A percentile compares a stretch with the other conserved stretches of the same genome.
Evolutionary conservation across 2,888 invertebrate genomes (phyloP).

Genomic region (Tachystola acroxantha): DNA sequence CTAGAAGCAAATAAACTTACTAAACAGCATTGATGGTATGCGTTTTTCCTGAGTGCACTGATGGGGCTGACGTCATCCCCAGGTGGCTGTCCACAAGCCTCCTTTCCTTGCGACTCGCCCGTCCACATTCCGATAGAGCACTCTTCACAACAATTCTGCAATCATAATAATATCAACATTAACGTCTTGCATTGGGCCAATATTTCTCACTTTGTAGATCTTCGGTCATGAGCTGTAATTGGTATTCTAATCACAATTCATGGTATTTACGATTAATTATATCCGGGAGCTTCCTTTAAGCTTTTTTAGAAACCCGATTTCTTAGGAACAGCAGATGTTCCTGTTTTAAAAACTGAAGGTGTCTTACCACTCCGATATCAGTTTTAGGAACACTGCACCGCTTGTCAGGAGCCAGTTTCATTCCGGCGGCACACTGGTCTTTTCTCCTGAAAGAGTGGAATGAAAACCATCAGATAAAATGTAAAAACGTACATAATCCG

Average conservation of each 20-base stretch:
- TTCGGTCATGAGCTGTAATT: too few relatives aligned
- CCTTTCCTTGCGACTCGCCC: conserved; percentile 43
- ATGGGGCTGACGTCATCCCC: conserved; percentile 29
- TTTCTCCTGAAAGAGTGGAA: conserved; percentile 37
- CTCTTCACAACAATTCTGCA: conserved; percentile 61
- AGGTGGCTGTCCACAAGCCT: conserved; percentile 35
- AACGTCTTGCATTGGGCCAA: too few relatives aligned
- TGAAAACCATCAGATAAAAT: too few relatives aligned
- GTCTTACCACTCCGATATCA: conserved; percentile 57
- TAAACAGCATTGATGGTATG: conserved; percentile 53
- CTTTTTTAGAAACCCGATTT: too few relatives aligned
- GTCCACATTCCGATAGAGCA: conserved; percentile 48
- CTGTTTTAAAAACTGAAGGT: too few relatives aligned
- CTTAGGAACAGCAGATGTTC: too few relatives aligned
- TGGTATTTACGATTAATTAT: too few relatives aligned
- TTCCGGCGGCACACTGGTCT: conserved; percentile 46
- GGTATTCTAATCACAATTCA: too few relatives aligned
- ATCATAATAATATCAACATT: conserved; percentile 6
- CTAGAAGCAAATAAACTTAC: conserved; percentile 39
- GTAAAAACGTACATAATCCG: too few relatives aligned
- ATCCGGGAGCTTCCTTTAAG: too few relatives aligned
- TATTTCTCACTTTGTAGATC: too few relatives aligned
- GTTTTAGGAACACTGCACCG: conserved; percentile 39
- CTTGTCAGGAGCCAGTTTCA: conserved; percentile 38
- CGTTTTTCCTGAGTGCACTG: conserved; percentile 39